Conservation (phyloP, 1,140 invertebrate species). For the Drosophila miranda region DNA sequence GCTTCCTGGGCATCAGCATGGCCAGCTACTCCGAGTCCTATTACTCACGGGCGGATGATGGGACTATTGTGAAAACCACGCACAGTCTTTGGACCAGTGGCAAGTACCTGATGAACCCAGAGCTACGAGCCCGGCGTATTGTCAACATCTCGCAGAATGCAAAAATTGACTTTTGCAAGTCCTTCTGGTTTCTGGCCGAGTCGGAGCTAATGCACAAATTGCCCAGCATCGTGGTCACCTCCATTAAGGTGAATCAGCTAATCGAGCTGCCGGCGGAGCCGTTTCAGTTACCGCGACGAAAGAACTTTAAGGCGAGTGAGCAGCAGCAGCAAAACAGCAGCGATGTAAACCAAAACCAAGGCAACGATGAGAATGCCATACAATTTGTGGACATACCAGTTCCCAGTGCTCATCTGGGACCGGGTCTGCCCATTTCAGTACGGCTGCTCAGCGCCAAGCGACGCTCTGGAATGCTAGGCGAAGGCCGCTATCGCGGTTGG, state of each 20-base stretch:
- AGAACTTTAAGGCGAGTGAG: conserved; percentile 25
- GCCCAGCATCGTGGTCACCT: conserved; percentile 88
- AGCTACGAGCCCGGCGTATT: conserved; percentile 91
- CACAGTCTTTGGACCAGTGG: conserved; percentile 87
- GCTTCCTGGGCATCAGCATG: conserved; percentile 92
- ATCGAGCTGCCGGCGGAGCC: conserved; percentile 90
- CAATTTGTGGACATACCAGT: conserved; percentile 85
- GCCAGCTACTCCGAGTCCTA: conserved; percentile 95
- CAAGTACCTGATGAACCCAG: conserved; percentile 92
- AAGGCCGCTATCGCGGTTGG: conserved; percentile 70
- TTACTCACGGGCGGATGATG: conserved; percentile 85
- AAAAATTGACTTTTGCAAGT: conserved; percentile 96
- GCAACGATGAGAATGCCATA: conserved; percentile 7
- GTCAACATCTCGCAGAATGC: conserved; percentile 95
- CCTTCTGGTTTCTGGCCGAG: conserved; percentile 97
- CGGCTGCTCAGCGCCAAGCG: conserved; percentile 91
- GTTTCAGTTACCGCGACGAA: conserved; percentile 81
- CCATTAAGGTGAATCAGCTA: conserved; percentile 89
- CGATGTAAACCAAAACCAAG: conserved; percentile 36
- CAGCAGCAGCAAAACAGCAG: not conserved
- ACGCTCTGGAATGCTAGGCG: conserved; percentile 89
- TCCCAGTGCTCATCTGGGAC: conserved; percentile 91
- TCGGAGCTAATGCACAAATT: conserved; percentile 89
- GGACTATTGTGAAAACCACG: conserved; percentile 84
- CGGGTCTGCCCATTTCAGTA: conserved; percentile 85